These are phyloP conservation scores for Leuciscus idus DNA, from an alignment of 2,113 vertebrate species.

Conservation along the genomic window DNA sequence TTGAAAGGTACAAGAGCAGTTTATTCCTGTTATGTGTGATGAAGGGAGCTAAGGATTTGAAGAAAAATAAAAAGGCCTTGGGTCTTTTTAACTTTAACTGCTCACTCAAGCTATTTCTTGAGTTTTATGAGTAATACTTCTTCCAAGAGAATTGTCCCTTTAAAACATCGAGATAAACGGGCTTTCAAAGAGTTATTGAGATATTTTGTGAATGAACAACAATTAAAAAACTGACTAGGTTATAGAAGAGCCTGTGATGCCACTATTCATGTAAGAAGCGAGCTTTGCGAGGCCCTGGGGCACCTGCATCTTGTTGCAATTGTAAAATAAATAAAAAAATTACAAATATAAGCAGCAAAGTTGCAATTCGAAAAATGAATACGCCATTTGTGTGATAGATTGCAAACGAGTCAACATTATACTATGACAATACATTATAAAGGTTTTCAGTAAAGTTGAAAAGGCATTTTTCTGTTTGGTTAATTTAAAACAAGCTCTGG, in stretches of 20 bases:
- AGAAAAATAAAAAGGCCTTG: constrained; percentile 16
- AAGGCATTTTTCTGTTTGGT: not conserved
- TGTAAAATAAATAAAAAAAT: not conserved
- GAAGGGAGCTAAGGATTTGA: constrained; percentile 10
- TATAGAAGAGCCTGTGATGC: not conserved
- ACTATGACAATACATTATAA: not conserved
- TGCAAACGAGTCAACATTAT: not conserved
- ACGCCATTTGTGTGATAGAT: not conserved
- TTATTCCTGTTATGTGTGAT: constrained; percentile 26
- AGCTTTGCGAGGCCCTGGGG: not conserved
- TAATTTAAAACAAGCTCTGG: too few species aligned
- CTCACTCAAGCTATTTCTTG: constrained; percentile 13
- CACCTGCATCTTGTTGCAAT: not conserved
- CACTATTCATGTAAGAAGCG: not conserved
- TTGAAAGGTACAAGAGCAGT: constrained; percentile 19
- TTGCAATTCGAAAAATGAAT: not conserved
- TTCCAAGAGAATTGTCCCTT: not conserved
- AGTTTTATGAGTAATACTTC: not conserved
- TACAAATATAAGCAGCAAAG: not conserved
- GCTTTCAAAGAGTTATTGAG: too few species aligned
- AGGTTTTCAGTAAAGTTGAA: not conserved
- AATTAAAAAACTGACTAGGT: not conserved
- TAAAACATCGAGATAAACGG: not conserved
- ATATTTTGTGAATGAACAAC: not conserved
- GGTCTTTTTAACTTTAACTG: constrained; percentile 23